Percentiles rank a stretch among this genome's conserved stretches.
These are phyloP conservation scores for Pristionchus exspectatus DNA, from an alignment of 2,888 invertebrate genomes.

Conservation along the genomic window DNA sequence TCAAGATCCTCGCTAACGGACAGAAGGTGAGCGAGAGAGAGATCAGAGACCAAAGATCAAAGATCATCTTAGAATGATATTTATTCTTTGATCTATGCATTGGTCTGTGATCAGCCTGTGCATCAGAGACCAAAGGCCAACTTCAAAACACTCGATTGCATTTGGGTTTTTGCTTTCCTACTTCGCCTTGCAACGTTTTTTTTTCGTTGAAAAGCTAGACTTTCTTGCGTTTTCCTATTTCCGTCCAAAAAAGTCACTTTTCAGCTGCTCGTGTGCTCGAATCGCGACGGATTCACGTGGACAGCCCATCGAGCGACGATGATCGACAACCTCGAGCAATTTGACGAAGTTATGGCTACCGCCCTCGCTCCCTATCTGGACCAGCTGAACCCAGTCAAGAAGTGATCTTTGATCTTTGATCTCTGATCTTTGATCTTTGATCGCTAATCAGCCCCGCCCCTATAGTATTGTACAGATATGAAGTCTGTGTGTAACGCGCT, in stretches of 20 bases:
- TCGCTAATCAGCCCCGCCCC: background rate
- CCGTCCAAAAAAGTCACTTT: background rate
- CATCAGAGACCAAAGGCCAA: background rate
- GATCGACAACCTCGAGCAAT: background rate
- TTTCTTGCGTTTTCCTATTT: too few relatives aligned
- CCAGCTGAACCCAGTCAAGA: background rate
- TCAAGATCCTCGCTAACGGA: background rate
- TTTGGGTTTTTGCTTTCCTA: too few relatives aligned
- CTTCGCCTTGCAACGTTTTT: too few relatives aligned
- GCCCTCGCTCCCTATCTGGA: background rate
- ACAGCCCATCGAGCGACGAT: background rate
- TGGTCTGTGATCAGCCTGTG: background rate
- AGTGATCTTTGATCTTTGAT: conserved; percentile 17
- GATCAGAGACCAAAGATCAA: background rate
- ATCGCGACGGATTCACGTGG: conserved; percentile 19
- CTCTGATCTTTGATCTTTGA: conserved; percentile 1
- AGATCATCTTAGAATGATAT: background rate
- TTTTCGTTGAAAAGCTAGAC: too few relatives aligned
- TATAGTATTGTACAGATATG: background rate
- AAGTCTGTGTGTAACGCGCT: background rate
- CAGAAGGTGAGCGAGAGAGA: conserved; percentile 29
- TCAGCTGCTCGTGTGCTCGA: conserved; percentile 14
- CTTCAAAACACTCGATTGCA: background rate
- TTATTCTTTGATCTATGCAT: background rate
- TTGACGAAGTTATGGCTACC: background rate